Base-by-base conservation (phyloP, 2,888 invertebrate genomes). In the Hirtodrosophila alboralis region DNA sequence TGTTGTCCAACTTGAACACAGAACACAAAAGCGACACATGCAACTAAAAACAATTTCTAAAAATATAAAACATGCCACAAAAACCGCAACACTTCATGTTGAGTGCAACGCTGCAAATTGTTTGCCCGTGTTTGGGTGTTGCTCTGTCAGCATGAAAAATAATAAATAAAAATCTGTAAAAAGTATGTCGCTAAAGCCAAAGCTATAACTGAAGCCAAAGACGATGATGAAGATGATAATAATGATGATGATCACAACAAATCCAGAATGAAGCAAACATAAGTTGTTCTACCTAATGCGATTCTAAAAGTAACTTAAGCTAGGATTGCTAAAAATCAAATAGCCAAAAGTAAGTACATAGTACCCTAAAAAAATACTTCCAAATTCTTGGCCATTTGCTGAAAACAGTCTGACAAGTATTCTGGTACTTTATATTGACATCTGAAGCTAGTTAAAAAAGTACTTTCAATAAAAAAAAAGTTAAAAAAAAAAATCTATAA, bases 1-100 rank as follows among this genome's bases (percentile, higher is more conserved):
- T 37, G 38, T 43, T 57, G 51, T 62, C 38, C 57, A 54, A 53
- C 58, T 67, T 62, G 56, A 51, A 33, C 70, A 27, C 34, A 58
- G 51, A 45, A 23, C 53, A 62, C 52, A 67, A 53, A 63, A 53
- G 65, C 59, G 58, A 75, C 36, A 58, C 59, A 43, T 59, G 53
- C 54, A 78, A 75, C 76, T 80, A 65, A 75, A 83, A 80, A 84
- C 86, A 84, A 76, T 76, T 72, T 79, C 84, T 84, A 86, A 86
- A 79, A 79, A 79, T 86, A 77, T 76, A 79, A 73, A 67, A 67
- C 60, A 80, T 59, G 68, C 68, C 69, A 68, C 59, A 68, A 57
- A 69, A 75, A 70, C 86, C 63, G 84, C 73, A 79, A 61, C 86
- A 86, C 86, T 79, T 86, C 77, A 84, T 53, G 63, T 72, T 80